Conservation (phyloP, 2,888 invertebrate species). For the Heliothis peltigera region DNA sequence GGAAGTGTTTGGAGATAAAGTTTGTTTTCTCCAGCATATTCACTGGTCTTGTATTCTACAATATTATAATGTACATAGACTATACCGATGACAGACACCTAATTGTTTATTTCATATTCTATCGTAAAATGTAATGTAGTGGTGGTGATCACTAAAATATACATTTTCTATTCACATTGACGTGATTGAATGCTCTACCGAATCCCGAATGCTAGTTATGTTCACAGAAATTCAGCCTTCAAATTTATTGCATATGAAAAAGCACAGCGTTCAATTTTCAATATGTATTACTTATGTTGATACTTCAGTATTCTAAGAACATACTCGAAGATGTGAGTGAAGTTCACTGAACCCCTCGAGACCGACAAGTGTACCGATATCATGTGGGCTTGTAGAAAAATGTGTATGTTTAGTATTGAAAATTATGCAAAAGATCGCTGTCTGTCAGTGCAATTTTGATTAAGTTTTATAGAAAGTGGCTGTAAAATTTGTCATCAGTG, state of each 20-base stretch:
- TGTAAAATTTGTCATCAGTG: not conserved
- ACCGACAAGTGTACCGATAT: constrained; percentile 26
- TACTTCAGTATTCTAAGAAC: constrained; percentile 14
- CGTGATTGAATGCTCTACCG: too few species aligned
- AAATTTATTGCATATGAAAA: too few species aligned
- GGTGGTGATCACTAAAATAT: too few species aligned
- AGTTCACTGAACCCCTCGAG: constrained; percentile 45
- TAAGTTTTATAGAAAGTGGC: not conserved
- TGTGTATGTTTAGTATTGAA: constrained; percentile 28
- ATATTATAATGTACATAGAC: too few species aligned
- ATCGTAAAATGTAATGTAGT: too few species aligned
- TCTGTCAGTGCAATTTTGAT: not conserved
- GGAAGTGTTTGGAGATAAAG: not conserved
- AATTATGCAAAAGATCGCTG: not conserved
- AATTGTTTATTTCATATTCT: too few species aligned
- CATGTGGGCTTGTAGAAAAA: constrained; percentile 27
- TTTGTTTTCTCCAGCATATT: not conserved
- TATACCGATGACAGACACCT: too few species aligned
- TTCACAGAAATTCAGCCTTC: not conserved
- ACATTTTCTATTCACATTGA: too few species aligned
- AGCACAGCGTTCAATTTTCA: not conserved
- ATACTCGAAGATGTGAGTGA: constrained; percentile 17
- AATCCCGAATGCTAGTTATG: too few species aligned
- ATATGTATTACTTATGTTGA: constrained; percentile 3
- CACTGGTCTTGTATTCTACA: not conserved